Conservation (phyloP, 2,113 vertebrate genomes). For the Grammomys surdaster region DNA sequence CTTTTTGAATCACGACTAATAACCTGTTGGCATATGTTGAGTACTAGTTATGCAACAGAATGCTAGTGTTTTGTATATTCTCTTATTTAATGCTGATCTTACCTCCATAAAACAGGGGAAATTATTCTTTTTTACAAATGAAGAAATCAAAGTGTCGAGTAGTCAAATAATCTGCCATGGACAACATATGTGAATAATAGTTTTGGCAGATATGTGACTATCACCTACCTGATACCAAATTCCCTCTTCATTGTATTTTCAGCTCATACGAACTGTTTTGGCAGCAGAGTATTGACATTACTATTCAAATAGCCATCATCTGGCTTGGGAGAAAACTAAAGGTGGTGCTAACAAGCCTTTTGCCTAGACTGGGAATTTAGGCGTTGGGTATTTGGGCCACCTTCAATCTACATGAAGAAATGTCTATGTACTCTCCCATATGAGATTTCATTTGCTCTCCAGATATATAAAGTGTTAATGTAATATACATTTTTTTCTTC, state of each 20-base stretch:
- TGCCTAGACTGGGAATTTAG: neutral
- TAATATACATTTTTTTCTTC: slow-evolving; percentile 23
- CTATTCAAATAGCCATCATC: neutral
- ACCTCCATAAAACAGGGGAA: neutral
- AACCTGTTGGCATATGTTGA: neutral
- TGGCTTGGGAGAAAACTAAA: slow-evolving; percentile 2
- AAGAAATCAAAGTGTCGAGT: neutral
- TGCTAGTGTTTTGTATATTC: neutral
- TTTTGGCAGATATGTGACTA: neutral
- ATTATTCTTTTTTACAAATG: neutral
- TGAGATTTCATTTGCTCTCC: neutral
- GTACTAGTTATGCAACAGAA: neutral
- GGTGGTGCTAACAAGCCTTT: neutral
- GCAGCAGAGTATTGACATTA: neutral
- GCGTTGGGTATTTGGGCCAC: neutral
- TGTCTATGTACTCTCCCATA: neutral
- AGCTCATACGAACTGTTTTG: neutral
- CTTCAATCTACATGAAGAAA: neutral
- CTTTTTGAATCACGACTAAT: neutral
- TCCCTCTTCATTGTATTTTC: neutral
- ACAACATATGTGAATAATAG: neutral
- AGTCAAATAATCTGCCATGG: neutral
- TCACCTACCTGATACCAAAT: neutral
- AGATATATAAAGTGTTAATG: slow-evolving; percentile 42
- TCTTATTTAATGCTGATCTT: neutral